These are phyloP conservation scores for Calliphora vomitoria DNA, from an alignment of 2,888 invertebrate species.

Conservation along the genomic window DNA sequence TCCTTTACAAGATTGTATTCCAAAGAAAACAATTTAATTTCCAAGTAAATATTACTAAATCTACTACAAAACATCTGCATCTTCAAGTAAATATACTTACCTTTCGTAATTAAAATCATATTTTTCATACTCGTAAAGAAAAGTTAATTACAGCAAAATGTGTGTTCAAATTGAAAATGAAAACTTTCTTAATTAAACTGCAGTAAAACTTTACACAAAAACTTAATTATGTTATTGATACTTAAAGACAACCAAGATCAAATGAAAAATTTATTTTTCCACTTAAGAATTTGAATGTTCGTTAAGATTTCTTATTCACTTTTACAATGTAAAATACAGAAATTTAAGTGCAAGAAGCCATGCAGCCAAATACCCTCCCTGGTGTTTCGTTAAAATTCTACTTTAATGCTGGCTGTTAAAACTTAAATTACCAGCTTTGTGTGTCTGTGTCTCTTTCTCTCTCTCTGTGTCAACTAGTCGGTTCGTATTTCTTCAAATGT, in stretches of 20 bases:
- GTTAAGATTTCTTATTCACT: background rate
- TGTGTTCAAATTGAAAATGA: background rate
- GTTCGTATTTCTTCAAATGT: slow-evolving; percentile 16
- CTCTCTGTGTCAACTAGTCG: slow-evolving; percentile 46
- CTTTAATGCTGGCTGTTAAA: slow-evolving; percentile 6
- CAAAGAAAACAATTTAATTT: too few relatives aligned
- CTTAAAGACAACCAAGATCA: background rate
- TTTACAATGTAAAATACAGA: background rate
- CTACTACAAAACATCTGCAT: too few relatives aligned
- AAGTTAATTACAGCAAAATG: background rate
- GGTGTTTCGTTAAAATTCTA: background rate
- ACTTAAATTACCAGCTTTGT: background rate
- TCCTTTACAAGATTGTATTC: too few relatives aligned
- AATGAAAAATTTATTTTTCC: background rate
- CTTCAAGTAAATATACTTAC: background rate
- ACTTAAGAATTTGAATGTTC: background rate
- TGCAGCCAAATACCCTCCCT: background rate
- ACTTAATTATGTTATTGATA: background rate
- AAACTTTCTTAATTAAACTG: slow-evolving; percentile 8
- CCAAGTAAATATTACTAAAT: too few relatives aligned
- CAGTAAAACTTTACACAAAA: background rate
- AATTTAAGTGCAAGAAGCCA: background rate
- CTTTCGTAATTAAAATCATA: background rate
- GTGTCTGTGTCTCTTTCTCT: background rate
- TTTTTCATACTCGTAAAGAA: background rate